These are phyloP conservation scores for Corapipo altera DNA, from an alignment of 2,113 vertebrate species.

Conservation along the genomic window DNA sequence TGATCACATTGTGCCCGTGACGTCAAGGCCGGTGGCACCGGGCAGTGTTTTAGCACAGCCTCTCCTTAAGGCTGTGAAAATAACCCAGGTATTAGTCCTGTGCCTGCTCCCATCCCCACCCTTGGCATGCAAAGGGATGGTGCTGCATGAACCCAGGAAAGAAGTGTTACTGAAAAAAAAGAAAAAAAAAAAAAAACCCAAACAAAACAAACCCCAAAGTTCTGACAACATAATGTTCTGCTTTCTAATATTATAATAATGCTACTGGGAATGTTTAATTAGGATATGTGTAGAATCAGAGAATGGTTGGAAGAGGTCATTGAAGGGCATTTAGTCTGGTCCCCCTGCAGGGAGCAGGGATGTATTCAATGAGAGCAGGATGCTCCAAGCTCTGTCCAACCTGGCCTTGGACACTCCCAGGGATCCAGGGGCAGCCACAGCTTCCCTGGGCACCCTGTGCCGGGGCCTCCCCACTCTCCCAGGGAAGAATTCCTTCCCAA, in stretches of 20 bases:
- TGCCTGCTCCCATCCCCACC: no score
- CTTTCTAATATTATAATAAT: not conserved
- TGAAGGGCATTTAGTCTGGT: not conserved
- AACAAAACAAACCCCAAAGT: not conserved
- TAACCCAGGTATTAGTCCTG: not conserved
- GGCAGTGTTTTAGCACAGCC: not conserved
- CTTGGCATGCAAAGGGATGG: not conserved
- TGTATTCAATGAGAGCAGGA: not conserved
- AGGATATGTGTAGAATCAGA: fast-evolving
- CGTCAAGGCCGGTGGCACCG: not conserved
- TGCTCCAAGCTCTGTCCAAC: not conserved
- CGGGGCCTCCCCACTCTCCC: not conserved
- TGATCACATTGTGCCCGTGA: fast-evolving
- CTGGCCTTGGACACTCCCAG: not conserved
- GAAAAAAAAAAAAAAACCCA: no score
- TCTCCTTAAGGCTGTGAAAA: not conserved
- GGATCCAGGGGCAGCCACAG: not conserved
- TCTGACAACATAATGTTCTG: not conserved
- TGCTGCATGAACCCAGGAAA: not conserved
- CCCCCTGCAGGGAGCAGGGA: not conserved
- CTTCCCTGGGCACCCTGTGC: not conserved
- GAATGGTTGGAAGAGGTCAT: not conserved
- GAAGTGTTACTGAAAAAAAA: not conserved
- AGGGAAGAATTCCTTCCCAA: not conserved
- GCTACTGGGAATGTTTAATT: not conserved